phyloP scores from a whole-genome alignment of 2,888 invertebrate genomes.

The Archaeoteleia sp. region DNA sequence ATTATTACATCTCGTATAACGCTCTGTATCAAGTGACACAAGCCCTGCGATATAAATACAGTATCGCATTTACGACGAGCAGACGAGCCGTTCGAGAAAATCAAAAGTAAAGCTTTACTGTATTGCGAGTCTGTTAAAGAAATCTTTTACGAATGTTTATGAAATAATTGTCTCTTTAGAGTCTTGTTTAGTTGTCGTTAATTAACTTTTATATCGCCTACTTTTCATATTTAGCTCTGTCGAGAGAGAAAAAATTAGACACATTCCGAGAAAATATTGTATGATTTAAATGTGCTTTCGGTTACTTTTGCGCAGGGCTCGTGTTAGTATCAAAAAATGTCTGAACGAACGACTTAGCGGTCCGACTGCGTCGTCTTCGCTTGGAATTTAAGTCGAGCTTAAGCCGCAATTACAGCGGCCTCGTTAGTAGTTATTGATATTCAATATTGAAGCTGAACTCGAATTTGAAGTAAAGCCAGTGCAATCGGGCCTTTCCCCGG shows the following conservation, averaged over 20 bases:
- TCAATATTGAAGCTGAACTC: slow-evolving; percentile 12
- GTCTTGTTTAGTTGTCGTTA: slow-evolving; percentile 16
- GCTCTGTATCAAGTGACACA: slow-evolving; percentile 38
- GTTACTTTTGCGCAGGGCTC: slow-evolving; percentile 14
- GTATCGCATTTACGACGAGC: slow-evolving; percentile 24
- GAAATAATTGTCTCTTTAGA: not conserved
- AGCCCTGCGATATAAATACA: slow-evolving; percentile 30
- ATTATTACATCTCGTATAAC: slow-evolving; percentile 27
- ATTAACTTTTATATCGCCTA: slow-evolving; percentile 22
- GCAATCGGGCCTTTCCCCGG: slow-evolving; percentile 64
- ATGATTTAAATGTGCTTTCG: not conserved
- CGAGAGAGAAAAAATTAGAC: too few relatives aligned
- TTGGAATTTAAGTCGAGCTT: slow-evolving; percentile 29
- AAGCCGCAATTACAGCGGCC: slow-evolving; percentile 10
- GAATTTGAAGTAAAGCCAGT: slow-evolving; percentile 33
- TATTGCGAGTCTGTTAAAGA: not conserved
- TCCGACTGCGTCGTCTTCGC: slow-evolving; percentile 36
- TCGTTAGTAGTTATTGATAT: slow-evolving; percentile 19
- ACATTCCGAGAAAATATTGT: too few relatives aligned
- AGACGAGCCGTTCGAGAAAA: slow-evolving; percentile 25
- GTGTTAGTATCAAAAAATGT: slow-evolving; percentile 35
- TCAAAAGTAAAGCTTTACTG: slow-evolving; percentile 9
- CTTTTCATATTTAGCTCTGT: not conserved
- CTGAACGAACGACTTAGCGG: slow-evolving; percentile 32
- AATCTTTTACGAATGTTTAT: slow-evolving; percentile 9